These are phyloP conservation scores for Loxodonta africana DNA, from an alignment of 2,113 vertebrate species.

Conservation along the genomic window DNA sequence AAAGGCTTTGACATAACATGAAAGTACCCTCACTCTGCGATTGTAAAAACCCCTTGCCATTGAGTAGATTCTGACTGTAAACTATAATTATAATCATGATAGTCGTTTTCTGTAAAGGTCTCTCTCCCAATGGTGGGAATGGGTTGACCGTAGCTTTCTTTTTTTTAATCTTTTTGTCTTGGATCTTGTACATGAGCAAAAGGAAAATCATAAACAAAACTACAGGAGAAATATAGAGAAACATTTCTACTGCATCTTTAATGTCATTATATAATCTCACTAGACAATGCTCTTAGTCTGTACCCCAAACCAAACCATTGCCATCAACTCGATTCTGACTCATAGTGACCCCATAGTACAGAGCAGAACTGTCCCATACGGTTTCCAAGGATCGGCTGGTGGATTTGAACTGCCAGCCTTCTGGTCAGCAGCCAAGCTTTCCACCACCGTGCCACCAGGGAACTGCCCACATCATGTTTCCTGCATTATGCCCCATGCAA, in stretches of 20 bases:
- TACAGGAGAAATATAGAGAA: background rate
- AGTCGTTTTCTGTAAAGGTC: background rate
- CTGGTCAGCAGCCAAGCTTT: no score
- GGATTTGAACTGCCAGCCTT: no score
- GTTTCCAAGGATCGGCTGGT: no score
- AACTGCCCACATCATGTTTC: slow-evolving; percentile 40
- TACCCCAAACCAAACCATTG: background rate
- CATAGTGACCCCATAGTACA: no score
- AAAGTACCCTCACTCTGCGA: background rate
- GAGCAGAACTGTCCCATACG: no score
- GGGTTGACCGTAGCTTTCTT: background rate
- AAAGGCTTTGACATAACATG: background rate
- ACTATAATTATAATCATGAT: background rate
- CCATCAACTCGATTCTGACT: no score
- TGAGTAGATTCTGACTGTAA: background rate
- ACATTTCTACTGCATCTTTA: slow-evolving; percentile 49
- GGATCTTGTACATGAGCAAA: background rate
- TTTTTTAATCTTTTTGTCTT: background rate
- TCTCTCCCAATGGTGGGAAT: background rate
- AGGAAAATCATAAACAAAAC: background rate
- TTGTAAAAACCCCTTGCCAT: background rate
- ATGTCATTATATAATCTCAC: background rate
- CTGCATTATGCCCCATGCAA: background rate
- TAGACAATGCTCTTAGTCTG: background rate
- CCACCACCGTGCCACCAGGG: no score